These are phyloP conservation scores for Spialia ferax DNA, from an alignment of 2,888 invertebrate genomes.

Conservation along the genomic window DNA sequence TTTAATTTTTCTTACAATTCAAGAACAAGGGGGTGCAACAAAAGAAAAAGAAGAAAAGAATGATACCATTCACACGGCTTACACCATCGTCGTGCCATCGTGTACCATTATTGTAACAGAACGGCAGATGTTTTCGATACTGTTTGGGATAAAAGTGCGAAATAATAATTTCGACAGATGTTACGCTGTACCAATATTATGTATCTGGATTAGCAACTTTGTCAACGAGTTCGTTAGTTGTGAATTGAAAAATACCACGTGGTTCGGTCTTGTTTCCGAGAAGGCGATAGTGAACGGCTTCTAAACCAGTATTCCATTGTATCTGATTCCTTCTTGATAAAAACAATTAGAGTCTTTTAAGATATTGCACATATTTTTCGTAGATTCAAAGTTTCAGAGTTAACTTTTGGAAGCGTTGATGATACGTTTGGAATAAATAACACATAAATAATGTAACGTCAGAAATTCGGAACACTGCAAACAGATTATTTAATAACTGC, in stretches of 20 bases:
- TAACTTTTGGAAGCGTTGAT: background rate
- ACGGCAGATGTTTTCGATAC: conserved; percentile 19
- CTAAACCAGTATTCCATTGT: conserved; percentile 12
- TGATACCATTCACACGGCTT: background rate
- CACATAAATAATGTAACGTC: no score
- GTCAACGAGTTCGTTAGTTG: conserved; percentile 16
- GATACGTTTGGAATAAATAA: background rate
- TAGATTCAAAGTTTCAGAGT: background rate
- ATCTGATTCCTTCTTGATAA: conserved; percentile 11
- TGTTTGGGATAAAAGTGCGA: background rate
- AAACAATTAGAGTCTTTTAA: no score
- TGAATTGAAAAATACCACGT: conserved; percentile 15
- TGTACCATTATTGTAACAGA: conserved; percentile 9
- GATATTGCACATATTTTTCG: background rate
- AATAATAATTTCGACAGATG: conserved; percentile 29
- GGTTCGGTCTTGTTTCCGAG: background rate
- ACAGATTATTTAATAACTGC: background rate
- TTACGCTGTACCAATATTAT: conserved; percentile 13
- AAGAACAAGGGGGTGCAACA: background rate
- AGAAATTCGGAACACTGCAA: background rate
- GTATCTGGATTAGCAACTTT: conserved; percentile 26
- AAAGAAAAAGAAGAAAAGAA: background rate
- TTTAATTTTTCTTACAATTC: no score
- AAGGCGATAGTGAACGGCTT: background rate
- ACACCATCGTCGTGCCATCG: no score